These are phyloP conservation scores for Melanerpes formicivorus DNA, from an alignment of 2,113 vertebrate species.

Conservation along the genomic window DNA sequence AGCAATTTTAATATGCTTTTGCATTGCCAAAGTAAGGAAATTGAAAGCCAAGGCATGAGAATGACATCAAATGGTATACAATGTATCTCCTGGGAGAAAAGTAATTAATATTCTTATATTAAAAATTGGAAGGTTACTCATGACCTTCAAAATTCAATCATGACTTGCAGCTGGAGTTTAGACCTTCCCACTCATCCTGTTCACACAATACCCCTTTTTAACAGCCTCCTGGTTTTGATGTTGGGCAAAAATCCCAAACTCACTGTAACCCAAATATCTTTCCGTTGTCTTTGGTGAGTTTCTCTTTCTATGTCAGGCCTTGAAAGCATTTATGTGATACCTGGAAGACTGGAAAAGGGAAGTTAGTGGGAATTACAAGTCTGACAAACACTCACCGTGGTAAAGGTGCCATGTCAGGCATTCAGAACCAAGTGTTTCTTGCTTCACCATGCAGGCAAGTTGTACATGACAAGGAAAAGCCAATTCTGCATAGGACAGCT, in stretches of 20 bases:
- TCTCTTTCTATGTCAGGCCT: not conserved
- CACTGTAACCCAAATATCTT: not conserved
- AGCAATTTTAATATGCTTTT: not conserved
- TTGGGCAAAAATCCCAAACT: not conserved
- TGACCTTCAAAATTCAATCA: not conserved
- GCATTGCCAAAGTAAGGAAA: not conserved
- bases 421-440: not conserved
- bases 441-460: rapidly evolving
- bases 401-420: not conserved
- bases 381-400: rapidly evolving
- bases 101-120: not conserved
- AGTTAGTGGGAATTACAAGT: not conserved
- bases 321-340: not conserved
- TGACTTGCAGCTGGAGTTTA: not conserved
- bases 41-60: not conserved
- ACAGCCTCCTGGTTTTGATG: not conserved
- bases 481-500: not conserved
- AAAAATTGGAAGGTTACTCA: not conserved
- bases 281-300: not conserved
- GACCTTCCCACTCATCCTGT: not conserved
- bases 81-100: not conserved
- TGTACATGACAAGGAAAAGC: not conserved
- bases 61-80: rapidly evolving
- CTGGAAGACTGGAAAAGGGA: not conserved
- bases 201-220: not conserved